Percentiles rank a stretch among this genome's conserved stretches.
Conservation (phyloP, 2,888 invertebrate species). For the Hirtodrosophila confusa region DNA sequence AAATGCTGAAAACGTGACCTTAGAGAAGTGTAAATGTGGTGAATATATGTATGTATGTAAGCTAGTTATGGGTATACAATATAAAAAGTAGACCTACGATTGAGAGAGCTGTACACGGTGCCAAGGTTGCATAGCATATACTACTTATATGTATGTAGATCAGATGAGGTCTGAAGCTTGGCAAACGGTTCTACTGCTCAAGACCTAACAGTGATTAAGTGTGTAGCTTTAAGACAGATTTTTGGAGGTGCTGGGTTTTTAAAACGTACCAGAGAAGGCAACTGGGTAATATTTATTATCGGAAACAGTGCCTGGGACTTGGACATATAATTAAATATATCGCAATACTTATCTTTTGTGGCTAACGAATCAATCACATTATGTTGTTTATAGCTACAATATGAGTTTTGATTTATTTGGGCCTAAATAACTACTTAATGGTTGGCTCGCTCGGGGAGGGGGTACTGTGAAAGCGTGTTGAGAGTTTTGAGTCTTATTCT, state of each 20-base stretch:
- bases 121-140: slow-evolving; percentile 29
- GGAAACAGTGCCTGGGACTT: slow-evolving; percentile 28
- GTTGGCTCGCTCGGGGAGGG: slow-evolving; percentile 4
- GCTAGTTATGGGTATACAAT: slow-evolving; percentile 30
- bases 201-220: slow-evolving; percentile 13
- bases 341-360: slow-evolving; percentile 64
- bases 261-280: slow-evolving; percentile 42
- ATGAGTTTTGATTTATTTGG: slow-evolving; percentile 1
- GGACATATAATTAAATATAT: slow-evolving; percentile 28
- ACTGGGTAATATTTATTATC: neutral
- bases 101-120: slow-evolving; percentile 39
- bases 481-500: slow-evolving; percentile 3
- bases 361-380: slow-evolving; percentile 33
- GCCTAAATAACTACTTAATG: slow-evolving; percentile 13
- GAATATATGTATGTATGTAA: slow-evolving; percentile 37
- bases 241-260: slow-evolving; percentile 26
- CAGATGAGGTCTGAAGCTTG: slow-evolving; percentile 10
- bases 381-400: slow-evolving; percentile 14
- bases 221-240: neutral
- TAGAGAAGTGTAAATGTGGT: slow-evolving; percentile 13
- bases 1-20: slow-evolving; percentile 33
- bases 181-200: slow-evolving; percentile 14
- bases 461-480: slow-evolving; percentile 23
- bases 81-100: slow-evolving; percentile 42
- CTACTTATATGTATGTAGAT: neutral